phyloP scores from a whole-genome alignment of 1,140 invertebrate genomes.

The Drosophila eugracilis region DNA sequence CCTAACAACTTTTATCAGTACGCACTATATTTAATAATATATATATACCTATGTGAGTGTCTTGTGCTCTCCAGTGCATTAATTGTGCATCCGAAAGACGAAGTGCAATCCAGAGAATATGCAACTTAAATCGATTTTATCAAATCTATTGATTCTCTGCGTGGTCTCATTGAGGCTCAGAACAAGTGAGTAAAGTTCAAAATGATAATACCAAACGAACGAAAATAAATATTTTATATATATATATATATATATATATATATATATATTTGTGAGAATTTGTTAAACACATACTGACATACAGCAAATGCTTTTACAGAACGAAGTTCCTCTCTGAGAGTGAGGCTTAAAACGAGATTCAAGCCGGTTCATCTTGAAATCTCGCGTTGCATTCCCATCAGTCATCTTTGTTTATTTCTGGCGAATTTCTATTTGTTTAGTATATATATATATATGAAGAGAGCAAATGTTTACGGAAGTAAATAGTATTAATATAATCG shows the following conservation, averaged over 20 bases:
- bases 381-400: constrained; percentile 11
- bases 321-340: constrained; percentile 15
- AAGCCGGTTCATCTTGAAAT: constrained; percentile 54
- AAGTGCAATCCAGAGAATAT: constrained; percentile 8
- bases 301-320: background rate
- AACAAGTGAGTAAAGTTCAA: constrained; percentile 67
- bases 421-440: constrained; percentile 5
- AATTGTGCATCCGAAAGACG: background rate
- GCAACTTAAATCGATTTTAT: constrained; percentile 11
- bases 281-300: constrained; percentile 1
- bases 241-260: background rate
- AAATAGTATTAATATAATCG: constrained; percentile 9
- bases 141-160: constrained; percentile 21
- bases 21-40: constrained; percentile 10
- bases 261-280: no score
- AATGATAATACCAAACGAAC: constrained; percentile 43
- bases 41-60: constrained; percentile 7
- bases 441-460: background rate
- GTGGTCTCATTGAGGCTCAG: constrained; percentile 18
- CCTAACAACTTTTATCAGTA: constrained; percentile 8
- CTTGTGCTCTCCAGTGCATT: constrained; percentile 6
- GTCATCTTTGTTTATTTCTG: constrained; percentile 41
- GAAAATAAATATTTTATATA: constrained; percentile 30
- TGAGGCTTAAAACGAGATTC: constrained; percentile 55
- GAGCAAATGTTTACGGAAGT: constrained; percentile 20